Evolutionary conservation across 2,888 invertebrate genomes (phyloP), one percentile per base, ranked within the genome.

Genomic region (Trachelus tabidus): DNA sequence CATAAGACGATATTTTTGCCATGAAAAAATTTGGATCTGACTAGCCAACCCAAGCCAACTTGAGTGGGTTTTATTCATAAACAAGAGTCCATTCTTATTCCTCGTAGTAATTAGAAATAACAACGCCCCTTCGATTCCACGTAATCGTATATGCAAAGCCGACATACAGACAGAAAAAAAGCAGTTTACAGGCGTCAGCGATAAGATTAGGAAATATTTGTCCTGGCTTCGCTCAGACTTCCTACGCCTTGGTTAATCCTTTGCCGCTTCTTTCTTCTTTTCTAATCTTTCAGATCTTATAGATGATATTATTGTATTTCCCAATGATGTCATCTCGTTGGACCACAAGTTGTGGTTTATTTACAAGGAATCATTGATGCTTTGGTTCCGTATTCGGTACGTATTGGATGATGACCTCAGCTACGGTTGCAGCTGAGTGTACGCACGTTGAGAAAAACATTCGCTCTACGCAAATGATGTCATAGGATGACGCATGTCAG

Each of bases 401-500:
- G 40, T 77, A 77, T 77, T 75, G 12, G 56, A 30, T 33, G 75
- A 77, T 77, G 77, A 77, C 77, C 77, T 77, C 77, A 77, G 40
- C 33, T 75, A 75, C 31, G 71, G 34, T 33, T 71, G 71, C 71
- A 31, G 33, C 71, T 12, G 34, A 34, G 31, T 71, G 33, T 34
- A 34, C 71, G 71, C 71, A 71, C 71, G 33, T 56, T 56, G 56
- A 56, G 71, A 71, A 31, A 34, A 31, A 71, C 71, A 71, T 71
- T 71, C 71, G 71, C 71, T 34, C 33, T 30, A 68, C 77, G 34
- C 71, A 69, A 75, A 78, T 78, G 78, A 78, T 75, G 78, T 78
- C 78, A 78, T 73, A 71, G 37, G 34, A 73, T 76, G 78, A 78
- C 78, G 75, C 78, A 78, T 73, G 75, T 75, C 71, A 56, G 78